A percentile compares a stretch with the other conserved stretches of the same genome.
phyloP scores from a whole-genome alignment of 2,888 invertebrate genomes.

The Drosophila setosimentum region DNA sequence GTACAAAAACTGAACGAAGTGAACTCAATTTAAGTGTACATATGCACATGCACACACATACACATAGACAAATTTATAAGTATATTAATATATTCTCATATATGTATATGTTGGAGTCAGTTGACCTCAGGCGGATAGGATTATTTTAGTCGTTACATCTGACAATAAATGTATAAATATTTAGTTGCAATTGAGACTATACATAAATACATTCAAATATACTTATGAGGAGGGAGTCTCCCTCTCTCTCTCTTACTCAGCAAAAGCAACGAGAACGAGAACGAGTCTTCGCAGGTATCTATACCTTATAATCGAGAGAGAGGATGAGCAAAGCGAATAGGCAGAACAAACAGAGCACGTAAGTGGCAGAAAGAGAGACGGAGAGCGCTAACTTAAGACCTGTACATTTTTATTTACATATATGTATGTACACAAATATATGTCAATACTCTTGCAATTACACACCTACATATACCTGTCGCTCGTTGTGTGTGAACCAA shows the following conservation, averaged over 20 bases:
- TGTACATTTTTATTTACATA: slow-evolving; percentile 5
- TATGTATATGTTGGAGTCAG: neutral
- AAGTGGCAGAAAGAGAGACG: neutral
- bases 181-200: slow-evolving; percentile 1
- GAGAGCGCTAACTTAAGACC: slow-evolving; percentile 24
- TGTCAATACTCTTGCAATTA: neutral
- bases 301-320: slow-evolving; percentile 12
- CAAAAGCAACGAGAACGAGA: slow-evolving; percentile 52
- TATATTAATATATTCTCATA: neutral
- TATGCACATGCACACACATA: neutral
- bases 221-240: slow-evolving; percentile 10
- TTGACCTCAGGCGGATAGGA: neutral
- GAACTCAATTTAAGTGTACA: slow-evolving; percentile 2
- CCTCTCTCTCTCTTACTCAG: slow-evolving; percentile 8
- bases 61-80: neutral
- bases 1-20: neutral
- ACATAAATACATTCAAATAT: slow-evolving; percentile 1
- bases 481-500: slow-evolving; percentile 27
- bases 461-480: slow-evolving; percentile 11
- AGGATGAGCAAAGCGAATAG: slow-evolving; percentile 19
- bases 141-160: slow-evolving; percentile 1
- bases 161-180: slow-evolving; percentile 5
- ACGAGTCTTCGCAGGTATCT: slow-evolving; percentile 51
- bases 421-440: neutral
- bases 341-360: slow-evolving; percentile 9